These are phyloP conservation scores for Isotomurus palustris DNA, from an alignment of 2,888 invertebrate species.

Conservation along the genomic window DNA sequence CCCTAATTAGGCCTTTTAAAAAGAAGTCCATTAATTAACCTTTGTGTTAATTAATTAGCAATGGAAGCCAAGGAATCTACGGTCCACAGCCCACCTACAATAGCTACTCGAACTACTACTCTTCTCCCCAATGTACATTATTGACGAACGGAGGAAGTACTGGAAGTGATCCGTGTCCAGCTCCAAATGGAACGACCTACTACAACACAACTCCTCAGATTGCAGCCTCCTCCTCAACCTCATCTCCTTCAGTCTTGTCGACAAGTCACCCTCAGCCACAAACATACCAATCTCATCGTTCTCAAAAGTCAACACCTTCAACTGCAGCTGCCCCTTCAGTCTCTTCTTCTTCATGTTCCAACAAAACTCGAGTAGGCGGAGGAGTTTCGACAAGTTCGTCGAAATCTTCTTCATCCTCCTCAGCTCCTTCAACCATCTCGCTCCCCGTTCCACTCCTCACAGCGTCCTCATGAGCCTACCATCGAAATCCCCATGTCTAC, in stretches of 20 bases:
- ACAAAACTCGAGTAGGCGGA: too few species aligned
- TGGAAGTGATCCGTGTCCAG: conserved; percentile 1
- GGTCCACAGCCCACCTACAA: conserved; percentile 21
- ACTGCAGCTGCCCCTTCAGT: not conserved
- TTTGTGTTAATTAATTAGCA: not conserved
- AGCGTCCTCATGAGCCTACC: conserved; percentile 2
- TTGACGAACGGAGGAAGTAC: conserved; percentile 23
- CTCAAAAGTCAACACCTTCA: not conserved
- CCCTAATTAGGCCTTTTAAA: not conserved
- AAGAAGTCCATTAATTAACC: not conserved
- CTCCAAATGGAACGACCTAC: conserved; percentile 10
- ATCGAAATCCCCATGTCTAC: too few species aligned
- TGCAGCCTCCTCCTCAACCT: conserved; percentile 1
- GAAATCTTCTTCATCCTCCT: not conserved
- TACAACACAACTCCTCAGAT: not conserved
- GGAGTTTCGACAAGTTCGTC: too few species aligned
- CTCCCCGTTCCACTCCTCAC: not conserved
- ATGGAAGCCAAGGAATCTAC: conserved; percentile 23
- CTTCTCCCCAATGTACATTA: conserved; percentile 25
- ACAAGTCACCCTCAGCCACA: not conserved
- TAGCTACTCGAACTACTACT: conserved; percentile 17
- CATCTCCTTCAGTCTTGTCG: not conserved
- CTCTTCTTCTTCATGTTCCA: too few species aligned
- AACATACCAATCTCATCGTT: conserved; percentile 2
- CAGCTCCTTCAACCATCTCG: not conserved